Evolutionary conservation across 2,113 vertebrate species (phyloP).

Genomic region (Falco punctatus): DNA sequence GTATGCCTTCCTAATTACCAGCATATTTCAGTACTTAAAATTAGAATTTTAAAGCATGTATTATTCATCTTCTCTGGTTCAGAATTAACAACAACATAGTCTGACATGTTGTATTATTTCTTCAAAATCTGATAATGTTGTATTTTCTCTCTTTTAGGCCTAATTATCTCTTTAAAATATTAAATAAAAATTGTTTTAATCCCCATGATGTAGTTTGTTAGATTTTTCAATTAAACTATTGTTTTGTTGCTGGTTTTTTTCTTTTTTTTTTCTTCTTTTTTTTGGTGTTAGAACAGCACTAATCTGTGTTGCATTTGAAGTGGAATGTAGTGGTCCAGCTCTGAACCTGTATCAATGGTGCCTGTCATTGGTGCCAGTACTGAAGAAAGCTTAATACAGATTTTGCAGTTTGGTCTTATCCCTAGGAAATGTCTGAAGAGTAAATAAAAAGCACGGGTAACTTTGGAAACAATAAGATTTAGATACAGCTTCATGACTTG

Average conservation of each 20-base stretch:
- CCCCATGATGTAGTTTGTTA: background rate
- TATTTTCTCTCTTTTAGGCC: background rate
- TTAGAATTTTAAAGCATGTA: background rate
- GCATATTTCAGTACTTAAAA: background rate
- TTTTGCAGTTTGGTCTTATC: background rate
- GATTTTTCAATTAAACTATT: background rate
- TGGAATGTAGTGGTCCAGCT: background rate
- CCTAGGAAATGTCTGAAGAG: background rate
- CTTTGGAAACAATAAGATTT: background rate
- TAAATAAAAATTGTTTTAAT: background rate
- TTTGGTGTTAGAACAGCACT: background rate
- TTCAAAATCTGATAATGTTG: background rate
- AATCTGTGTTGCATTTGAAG: background rate
- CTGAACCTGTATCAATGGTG: background rate
- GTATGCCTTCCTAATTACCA: slow-evolving; percentile 26
- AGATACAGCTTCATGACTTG: background rate
- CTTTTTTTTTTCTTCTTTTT: background rate
- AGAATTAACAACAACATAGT: background rate
- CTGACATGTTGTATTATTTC: background rate
- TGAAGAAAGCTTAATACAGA: background rate
- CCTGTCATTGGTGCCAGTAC: background rate
- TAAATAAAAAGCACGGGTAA: background rate
- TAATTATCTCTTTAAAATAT: background rate
- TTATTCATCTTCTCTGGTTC: background rate
- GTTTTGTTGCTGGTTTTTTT: background rate